phyloP scores from a whole-genome alignment of 2,888 invertebrate genomes.

The Patella caerulea region DNA sequence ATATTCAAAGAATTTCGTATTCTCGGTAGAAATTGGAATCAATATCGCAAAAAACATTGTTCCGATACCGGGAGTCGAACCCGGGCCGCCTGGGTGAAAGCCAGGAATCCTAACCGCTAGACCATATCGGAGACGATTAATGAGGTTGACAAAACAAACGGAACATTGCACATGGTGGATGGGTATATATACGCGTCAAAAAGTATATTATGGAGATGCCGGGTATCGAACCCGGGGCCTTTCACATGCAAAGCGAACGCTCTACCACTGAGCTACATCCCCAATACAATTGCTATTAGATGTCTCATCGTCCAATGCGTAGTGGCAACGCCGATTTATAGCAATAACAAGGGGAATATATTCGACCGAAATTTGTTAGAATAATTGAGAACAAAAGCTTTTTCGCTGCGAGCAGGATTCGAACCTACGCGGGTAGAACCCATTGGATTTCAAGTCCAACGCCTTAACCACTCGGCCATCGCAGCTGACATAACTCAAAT shows the following conservation, averaged over 20 bases:
- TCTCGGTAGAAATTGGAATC: no score
- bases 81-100: constrained; percentile 6
- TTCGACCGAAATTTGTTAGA: no score
- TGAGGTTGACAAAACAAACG: no score
- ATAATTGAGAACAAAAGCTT: no score
- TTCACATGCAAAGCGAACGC: constrained; percentile 49
- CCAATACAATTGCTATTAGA: constrained; percentile 12
- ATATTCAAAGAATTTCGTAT: no score
- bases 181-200: no score
- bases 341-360: no score
- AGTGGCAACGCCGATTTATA: no score
- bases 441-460: constrained; percentile 30
- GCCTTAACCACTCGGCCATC: constrained; percentile 30
- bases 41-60: not conserved
- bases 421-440: constrained; percentile 28
- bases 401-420: constrained; percentile 11
- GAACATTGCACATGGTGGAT: no score
- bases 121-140: not conserved
- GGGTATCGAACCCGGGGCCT: constrained; percentile 49
- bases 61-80: constrained; percentile 6
- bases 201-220: constrained; percentile 35
- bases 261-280: constrained; percentile 49
- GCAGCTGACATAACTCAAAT: not conserved
- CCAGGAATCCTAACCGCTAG: constrained; percentile 3
- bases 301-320: no score